Evolutionary conservation across 2,797 vertebrate species (phyloP).

Genomic region (Lepus townsendii): DNA sequence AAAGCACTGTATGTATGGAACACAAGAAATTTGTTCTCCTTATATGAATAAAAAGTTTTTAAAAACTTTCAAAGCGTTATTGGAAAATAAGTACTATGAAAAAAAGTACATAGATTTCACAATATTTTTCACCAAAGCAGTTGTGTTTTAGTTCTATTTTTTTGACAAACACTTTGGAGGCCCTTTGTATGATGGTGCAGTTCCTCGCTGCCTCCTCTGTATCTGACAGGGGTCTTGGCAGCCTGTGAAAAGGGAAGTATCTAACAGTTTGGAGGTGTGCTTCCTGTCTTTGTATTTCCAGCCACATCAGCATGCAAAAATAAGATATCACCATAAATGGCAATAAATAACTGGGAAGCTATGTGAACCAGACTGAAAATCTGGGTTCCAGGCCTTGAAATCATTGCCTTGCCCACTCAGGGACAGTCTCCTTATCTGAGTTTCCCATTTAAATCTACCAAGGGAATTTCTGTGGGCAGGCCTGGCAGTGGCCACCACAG

Average conservation of each 20-base stretch:
- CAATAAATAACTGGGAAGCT: not conserved
- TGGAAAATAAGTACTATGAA: too few relatives aligned
- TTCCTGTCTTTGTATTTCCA: not conserved
- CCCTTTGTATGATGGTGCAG: not conserved
- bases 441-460: slow-evolving; percentile 49
- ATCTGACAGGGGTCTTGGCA: not conserved
- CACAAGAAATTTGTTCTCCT: too few relatives aligned
- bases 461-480: slow-evolving; percentile 51
- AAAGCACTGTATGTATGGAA: too few relatives aligned
- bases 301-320: not conserved
- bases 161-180: too few relatives aligned
- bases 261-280: not conserved
- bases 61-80: too few relatives aligned
- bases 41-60: too few relatives aligned
- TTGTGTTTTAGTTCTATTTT: too few relatives aligned
- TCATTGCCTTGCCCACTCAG: not conserved
- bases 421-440: slow-evolving; percentile 57
- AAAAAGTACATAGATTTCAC: too few relatives aligned
- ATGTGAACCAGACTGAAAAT: slow-evolving; percentile 22
- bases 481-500: slow-evolving; percentile 40
- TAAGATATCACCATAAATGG: not conserved
- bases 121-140: too few relatives aligned
- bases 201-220: not conserved
- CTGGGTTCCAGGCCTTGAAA: slow-evolving; percentile 39
- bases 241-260: not conserved